Base-by-base conservation (phyloP, 1,140 invertebrate species). In the Penaeus vannamei region DNA sequence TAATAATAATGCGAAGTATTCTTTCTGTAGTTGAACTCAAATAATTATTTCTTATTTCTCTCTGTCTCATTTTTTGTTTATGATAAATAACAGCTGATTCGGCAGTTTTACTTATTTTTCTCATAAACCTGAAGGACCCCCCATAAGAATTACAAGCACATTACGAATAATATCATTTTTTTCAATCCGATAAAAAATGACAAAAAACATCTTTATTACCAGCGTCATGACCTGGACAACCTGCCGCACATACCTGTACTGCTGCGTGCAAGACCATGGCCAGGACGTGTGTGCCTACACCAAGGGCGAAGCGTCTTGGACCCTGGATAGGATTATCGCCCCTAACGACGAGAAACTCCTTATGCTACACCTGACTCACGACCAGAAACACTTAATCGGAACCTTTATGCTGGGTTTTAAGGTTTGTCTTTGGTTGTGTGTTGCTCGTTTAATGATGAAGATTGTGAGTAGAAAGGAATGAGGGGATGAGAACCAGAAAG, bases 381-480 rank as follows among this genome's bases (percentile, higher is more conserved):
- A 97, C 81, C 97, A 98, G 92, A 94, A 95, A 83, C 96, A 96
- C 93, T 93, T 98, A 2, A 93, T 98, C 42, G 97, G 96, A 1
- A 98, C 97, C 2, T 96, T 97, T 26, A 96, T 96, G 17, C 96
- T 97, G 91, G 97, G 97, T 1, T 97, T 97, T 92, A 93, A 96
- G 29, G 94, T 97, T 22, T 29, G 89, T 69, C 12, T 53, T 10
- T 12, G 0, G 1, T 12, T 53, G 53, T 12, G 17, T 53, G 53
- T 53, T 12, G 53, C 2, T 53, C 17, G 53, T 42, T 42, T 42
- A 42, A 42, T 7, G 36, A 36, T 36, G 10, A 8, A 53, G 14
- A 14, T 10, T 53, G 46, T 26, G 76, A 79, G 46, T 32, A 14
- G 36, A 53, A n/a, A 23, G 7, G 20, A 29, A 22, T 29, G 23